Evolutionary conservation across 1,140 invertebrate genomes (phyloP).

Genomic region (Theocolax elegans): DNA sequence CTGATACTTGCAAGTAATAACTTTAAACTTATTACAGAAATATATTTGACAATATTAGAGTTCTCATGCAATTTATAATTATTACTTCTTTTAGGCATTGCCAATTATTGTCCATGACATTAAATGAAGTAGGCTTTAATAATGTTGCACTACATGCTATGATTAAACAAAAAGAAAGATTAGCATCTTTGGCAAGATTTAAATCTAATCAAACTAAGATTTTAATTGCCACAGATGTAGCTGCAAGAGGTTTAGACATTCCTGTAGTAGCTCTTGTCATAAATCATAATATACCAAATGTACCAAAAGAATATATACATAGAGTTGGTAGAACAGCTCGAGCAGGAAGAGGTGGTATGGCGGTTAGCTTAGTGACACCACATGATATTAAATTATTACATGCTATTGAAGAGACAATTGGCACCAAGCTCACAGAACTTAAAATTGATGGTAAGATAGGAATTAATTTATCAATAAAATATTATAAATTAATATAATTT

Average conservation of each 20-base stretch:
- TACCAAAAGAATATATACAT: conserved; percentile 95
- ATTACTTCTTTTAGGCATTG: conserved; percentile 74
- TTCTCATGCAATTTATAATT: neutral
- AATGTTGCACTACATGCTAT: conserved; percentile 90
- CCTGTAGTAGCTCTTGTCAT: conserved; percentile 91
- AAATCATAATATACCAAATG: conserved; percentile 91
- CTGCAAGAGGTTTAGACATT: conserved; percentile 91
- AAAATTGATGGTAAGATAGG: conserved; percentile 79
- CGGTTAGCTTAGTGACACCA: conserved; percentile 92
- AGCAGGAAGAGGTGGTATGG: conserved; percentile 86
- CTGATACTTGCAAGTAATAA: conserved; percentile 90
- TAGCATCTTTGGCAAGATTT: conserved; percentile 84
- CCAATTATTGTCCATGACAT: conserved; percentile 85
- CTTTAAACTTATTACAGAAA: neutral
- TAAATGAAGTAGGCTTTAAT: conserved; percentile 86
- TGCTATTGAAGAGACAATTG: conserved; percentile 87
- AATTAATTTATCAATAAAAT: neutral
- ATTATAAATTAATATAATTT: neutral
- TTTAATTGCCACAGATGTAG: conserved; percentile 96
- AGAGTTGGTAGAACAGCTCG: conserved; percentile 96
- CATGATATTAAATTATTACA: conserved; percentile 89
- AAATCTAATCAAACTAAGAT: conserved; percentile 87
- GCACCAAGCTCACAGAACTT: conserved; percentile 86
- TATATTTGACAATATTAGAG: neutral
- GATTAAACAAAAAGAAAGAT: conserved; percentile 83